Evolutionary conservation across 2,888 invertebrate genomes (phyloP).

Genomic region (Trichogramma dendrolimi): DNA sequence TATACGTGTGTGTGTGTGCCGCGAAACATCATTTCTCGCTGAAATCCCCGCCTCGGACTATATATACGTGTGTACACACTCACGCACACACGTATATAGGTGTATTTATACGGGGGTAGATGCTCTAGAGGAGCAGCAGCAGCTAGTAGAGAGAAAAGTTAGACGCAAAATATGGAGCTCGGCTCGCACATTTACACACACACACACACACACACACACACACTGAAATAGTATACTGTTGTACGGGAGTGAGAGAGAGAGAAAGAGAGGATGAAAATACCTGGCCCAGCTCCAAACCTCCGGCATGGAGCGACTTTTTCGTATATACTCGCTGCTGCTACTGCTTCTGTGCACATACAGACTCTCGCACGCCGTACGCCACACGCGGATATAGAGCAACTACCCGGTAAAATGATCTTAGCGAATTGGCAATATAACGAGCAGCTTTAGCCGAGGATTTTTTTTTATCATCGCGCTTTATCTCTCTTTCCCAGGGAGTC

Average conservation of each 20-base stretch:
- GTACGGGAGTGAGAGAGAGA: slow-evolving; percentile 7
- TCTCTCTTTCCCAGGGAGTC: not conserved
- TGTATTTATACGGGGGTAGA: no score
- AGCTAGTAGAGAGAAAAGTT: slow-evolving; percentile 14
- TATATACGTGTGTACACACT: no score
- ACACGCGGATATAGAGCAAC: no score
- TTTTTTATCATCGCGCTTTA: not conserved
- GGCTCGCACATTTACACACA: no score
- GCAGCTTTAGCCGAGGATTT: slow-evolving; percentile 3
- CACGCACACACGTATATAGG: no score
- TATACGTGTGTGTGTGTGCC: not conserved
- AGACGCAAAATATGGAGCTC: slow-evolving; percentile 22
- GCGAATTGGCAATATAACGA: slow-evolving; percentile 32
- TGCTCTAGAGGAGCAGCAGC: no score
- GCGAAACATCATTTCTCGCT: slow-evolving; percentile 21
- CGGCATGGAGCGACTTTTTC: no score
- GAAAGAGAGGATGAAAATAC: slow-evolving; percentile 24
- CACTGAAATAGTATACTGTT: no score
- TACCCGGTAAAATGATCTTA: slow-evolving; percentile 27
- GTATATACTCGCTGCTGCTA: no score
- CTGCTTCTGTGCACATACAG: no score
- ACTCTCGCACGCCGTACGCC: no score
- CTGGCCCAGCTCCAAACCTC: slow-evolving; percentile 26
- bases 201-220: no score
- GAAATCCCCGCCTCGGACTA: slow-evolving; percentile 14